Evolutionary conservation across 2,888 invertebrate species (phyloP).

Genomic region (Tetrapedia diversipes): DNA sequence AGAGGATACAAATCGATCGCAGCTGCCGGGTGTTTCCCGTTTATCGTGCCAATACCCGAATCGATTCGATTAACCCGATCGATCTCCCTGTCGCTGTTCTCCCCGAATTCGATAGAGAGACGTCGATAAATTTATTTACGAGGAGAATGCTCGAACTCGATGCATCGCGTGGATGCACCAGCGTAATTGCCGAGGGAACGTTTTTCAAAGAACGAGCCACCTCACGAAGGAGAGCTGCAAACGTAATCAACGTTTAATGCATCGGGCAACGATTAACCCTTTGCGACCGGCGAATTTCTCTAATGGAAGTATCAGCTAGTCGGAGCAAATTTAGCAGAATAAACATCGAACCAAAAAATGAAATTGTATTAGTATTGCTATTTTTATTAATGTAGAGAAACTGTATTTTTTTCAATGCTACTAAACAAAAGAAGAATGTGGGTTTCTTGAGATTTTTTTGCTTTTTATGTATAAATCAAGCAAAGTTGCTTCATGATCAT

Average conservation of each 20-base stretch:
- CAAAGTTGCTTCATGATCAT: too few relatives aligned
- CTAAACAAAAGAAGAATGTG: too few relatives aligned
- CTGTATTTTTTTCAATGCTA: too few relatives aligned
- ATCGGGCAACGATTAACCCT: slow-evolving; percentile 3
- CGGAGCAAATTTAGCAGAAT: too few relatives aligned
- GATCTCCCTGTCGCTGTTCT: slow-evolving; percentile 23
- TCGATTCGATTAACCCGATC: slow-evolving; percentile 39
- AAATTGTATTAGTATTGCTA: too few relatives aligned
- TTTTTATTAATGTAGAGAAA: too few relatives aligned
- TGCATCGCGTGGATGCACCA: not conserved
- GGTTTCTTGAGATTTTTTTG: too few relatives aligned
- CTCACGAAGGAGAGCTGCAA: not conserved
- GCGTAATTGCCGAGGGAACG: slow-evolving; percentile 17
- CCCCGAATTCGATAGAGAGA: slow-evolving; percentile 11
- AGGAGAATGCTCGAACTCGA: not conserved
- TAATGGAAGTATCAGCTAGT: too few relatives aligned
- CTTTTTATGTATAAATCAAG: too few relatives aligned
- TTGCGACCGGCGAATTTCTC: too few relatives aligned
- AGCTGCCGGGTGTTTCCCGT: slow-evolving; percentile 31
- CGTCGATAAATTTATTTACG: slow-evolving; percentile 32
- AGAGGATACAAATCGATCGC: slow-evolving; percentile 18
- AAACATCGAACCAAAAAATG: too few relatives aligned
- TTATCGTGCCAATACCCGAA: slow-evolving; percentile 27
- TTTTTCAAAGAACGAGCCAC: slow-evolving; percentile 8
- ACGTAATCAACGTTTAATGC: slow-evolving; percentile 16